phyloP scores from a whole-genome alignment of 2,888 invertebrate genomes.

The Junonia oenone region DNA sequence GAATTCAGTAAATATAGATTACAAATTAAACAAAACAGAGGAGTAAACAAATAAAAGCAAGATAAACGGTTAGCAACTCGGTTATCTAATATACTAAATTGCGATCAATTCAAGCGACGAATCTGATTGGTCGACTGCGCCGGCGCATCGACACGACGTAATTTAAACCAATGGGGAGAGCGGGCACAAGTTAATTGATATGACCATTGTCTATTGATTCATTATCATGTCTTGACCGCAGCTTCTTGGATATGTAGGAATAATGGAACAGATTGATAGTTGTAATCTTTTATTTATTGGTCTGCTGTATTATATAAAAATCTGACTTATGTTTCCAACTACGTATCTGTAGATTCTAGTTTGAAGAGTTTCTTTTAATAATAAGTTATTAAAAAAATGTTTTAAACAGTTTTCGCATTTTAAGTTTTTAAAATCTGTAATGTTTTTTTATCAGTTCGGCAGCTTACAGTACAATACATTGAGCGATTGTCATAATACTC shows the following conservation, averaged over 20 bases:
- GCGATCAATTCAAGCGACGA: constrained; percentile 4
- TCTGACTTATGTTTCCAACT: no score
- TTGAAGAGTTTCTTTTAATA: no score
- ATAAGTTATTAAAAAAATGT: no score
- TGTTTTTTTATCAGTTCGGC: no score
- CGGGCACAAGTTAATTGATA: constrained; percentile 17
- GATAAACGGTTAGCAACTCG: constrained; percentile 7
- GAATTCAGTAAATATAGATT: background rate
- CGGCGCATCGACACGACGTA: constrained; percentile 5
- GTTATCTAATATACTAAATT: constrained; percentile 11
- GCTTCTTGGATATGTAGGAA: background rate
- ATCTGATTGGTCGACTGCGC: constrained; percentile 6
- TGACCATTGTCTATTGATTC: constrained; percentile 21
- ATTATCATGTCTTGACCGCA: constrained; percentile 3
- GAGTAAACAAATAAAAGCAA: constrained; percentile 3
- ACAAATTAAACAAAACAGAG: background rate
- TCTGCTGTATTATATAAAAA: background rate
- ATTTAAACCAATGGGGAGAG: constrained; percentile 10
- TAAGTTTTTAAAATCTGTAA: no score
- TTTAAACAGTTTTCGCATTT: no score
- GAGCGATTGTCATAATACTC: no score
- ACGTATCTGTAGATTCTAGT: no score
- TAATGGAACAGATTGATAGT: background rate
- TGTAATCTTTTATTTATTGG: background rate
- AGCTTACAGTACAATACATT: no score